A percentile compares a stretch with the other conserved stretches of the same genome.
Evolutionary conservation across 2,797 vertebrate species (phyloP).

Genomic region (Acanthopagrus latus): DNA sequence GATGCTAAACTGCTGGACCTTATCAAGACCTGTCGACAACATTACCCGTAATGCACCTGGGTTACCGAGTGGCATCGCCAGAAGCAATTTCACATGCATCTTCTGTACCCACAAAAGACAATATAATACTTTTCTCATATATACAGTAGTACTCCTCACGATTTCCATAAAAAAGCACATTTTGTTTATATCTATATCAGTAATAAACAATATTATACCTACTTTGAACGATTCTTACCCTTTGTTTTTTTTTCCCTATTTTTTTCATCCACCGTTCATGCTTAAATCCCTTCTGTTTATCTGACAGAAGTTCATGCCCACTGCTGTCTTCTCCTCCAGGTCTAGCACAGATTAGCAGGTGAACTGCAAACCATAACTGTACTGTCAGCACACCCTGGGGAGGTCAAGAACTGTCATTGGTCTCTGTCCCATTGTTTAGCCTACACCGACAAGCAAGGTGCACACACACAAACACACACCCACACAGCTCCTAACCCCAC

Average conservation of each 20-base stretch:
- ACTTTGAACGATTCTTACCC: background rate
- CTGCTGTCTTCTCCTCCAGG: constrained; percentile 43
- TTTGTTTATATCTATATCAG: background rate
- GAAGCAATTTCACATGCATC: no score
- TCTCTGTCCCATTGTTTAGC: constrained; percentile 35
- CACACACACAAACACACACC: background rate
- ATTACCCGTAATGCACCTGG: no score
- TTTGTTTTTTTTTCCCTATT: background rate
- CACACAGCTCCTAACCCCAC: constrained; percentile 6
- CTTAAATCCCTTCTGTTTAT: constrained; percentile 14
- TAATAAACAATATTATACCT: background rate
- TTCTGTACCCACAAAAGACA: no score
- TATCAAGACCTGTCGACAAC: no score
- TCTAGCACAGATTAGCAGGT: constrained; percentile 55
- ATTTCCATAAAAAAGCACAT: background rate
- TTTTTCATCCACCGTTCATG: constrained; percentile 8
- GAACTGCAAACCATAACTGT: constrained; percentile 56
- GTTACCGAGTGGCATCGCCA: no score
- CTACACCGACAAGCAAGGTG: constrained; percentile 15
- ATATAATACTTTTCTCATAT: no score
- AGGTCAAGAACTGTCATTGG: constrained; percentile 43
- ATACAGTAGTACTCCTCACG: no score
- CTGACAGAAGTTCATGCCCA: background rate
- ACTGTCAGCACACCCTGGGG: constrained; percentile 26
- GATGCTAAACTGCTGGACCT: no score